Conservation (phyloP, 1,140 invertebrate species). For the Eueides isabella region DNA sequence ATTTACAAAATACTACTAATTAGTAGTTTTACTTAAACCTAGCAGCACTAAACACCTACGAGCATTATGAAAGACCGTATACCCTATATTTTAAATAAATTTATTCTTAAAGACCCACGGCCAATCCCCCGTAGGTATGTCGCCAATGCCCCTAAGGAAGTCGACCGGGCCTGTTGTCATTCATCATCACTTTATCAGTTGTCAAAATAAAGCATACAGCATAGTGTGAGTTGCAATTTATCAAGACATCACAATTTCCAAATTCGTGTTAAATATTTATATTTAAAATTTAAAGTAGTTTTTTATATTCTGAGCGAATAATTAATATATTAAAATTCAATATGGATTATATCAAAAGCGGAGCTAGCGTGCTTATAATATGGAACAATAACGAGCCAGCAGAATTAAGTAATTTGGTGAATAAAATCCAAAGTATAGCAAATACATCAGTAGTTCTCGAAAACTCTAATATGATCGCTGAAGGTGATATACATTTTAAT, state of each 20-base stretch:
- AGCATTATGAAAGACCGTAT: too few relatives aligned
- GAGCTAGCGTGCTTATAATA: constrained; percentile 68
- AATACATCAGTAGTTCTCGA: constrained; percentile 68
- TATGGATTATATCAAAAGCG: constrained; percentile 69
- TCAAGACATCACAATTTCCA: too few relatives aligned
- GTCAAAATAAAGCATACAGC: not conserved
- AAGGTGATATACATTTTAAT: constrained; percentile 51
- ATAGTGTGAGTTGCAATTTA: not conserved
- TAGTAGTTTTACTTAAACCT: too few relatives aligned
- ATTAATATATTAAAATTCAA: not conserved
- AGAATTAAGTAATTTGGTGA: constrained; percentile 63
- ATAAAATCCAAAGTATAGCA: constrained; percentile 59
- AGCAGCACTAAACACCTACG: too few relatives aligned
- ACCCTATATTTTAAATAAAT: too few relatives aligned
- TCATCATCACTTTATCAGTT: not conserved
- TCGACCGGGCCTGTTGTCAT: too few relatives aligned
- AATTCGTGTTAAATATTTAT: not conserved
- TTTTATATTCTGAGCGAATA: not conserved
- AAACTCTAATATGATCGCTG: constrained; percentile 73
- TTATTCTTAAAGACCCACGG: too few relatives aligned
- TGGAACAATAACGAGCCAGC: constrained; percentile 68
- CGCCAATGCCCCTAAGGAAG: too few relatives aligned
- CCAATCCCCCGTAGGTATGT: too few relatives aligned
- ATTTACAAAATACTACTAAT: too few relatives aligned
- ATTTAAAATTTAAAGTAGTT: not conserved